Evolutionary conservation across 2,888 invertebrate species (phyloP).

Genomic region (Coleophora flavipennella): DNA sequence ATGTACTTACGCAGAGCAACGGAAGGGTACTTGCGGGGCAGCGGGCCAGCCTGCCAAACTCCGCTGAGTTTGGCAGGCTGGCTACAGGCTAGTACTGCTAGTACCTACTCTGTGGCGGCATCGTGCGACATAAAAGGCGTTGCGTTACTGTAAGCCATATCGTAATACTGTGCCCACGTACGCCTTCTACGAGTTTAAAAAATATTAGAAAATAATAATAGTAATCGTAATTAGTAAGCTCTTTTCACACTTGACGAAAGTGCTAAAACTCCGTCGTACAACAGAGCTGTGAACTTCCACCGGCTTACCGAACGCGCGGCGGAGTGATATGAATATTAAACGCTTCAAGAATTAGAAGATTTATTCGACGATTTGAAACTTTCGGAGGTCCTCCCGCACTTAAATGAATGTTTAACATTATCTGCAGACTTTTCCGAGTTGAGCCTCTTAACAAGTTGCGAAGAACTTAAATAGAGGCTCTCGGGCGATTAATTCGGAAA

Average conservation of each 20-base stretch:
- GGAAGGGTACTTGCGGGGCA: no score
- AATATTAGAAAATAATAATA: no score
- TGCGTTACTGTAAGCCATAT: no score
- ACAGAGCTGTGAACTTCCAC: slow-evolving; percentile 15
- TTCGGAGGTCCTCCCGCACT: slow-evolving; percentile 45
- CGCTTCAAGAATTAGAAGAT: slow-evolving; percentile 66
- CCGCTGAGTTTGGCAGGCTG: no score
- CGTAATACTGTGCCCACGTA: no score
- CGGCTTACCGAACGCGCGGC: slow-evolving; percentile 21
- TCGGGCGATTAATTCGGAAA: slow-evolving; percentile 66
- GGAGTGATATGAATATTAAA: slow-evolving; percentile 71
- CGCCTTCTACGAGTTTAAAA: no score
- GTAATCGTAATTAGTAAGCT: no score
- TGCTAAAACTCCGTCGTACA: slow-evolving; percentile 5
- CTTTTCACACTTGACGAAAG: slow-evolving; percentile 14
- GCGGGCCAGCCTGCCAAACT: no score
- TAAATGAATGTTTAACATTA: slow-evolving; percentile 73
- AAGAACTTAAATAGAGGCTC: slow-evolving; percentile 69
- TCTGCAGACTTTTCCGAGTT: slow-evolving; percentile 62
- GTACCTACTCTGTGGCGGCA: no score
- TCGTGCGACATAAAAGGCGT: no score
- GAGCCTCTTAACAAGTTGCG: slow-evolving; percentile 63
- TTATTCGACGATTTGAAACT: slow-evolving; percentile 65
- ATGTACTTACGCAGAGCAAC: no score
- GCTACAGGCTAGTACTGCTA: no score